Base-by-base conservation (phyloP, 2,888 invertebrate genomes). In the Ganaspis brasiliensis region DNA sequence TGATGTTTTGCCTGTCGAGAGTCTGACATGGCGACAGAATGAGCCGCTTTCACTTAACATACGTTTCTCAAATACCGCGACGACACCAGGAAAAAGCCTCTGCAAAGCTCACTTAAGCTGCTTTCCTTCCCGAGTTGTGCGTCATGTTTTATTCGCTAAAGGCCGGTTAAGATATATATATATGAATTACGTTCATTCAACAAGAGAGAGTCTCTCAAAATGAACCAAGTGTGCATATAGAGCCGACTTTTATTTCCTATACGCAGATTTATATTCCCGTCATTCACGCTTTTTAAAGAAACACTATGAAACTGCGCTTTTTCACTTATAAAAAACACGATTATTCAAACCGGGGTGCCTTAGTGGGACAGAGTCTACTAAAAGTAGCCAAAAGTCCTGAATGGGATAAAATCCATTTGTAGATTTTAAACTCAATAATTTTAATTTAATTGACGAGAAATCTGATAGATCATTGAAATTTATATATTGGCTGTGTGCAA, bases 101-200 rank as follows among this genome's bases (percentile, higher is more conserved):
- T 40, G 56, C 24, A 67, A 67, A 67, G 67, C 67, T 67, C 24
- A 2, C 45, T 67, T 67, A 67, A 67, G 67, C 67, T 40, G 67
- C 67, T 67, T 67, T 67, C 67, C 67, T 67, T 67, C 37, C 40
- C 67, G 21, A 24, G 26, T 16, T 19, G 40, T 21, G 56, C n/a
- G 40, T 67, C 45, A 67, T 67, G 67, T 67, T 67, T 45, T 45
- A 67, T 67, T 67, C 67, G n/a, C 67, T 67, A 45, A 67, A 67
- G 45, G 67, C 67, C 45, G 67, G 67, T 67, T 67, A 24, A 67
- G 67, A 24, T 67, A n/a, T n/a, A n/a, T n/a, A n/a, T n/a, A n/a
- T n/a, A 40, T 67, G 56, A 56, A 56, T 56, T 56, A 56, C 56
- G 56, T 56, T 56, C 24, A 56, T 56, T 21, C 26, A 56, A 24